Conservation (phyloP, 2,113 vertebrate species). For the Thamnophis sirtalis region DNA sequence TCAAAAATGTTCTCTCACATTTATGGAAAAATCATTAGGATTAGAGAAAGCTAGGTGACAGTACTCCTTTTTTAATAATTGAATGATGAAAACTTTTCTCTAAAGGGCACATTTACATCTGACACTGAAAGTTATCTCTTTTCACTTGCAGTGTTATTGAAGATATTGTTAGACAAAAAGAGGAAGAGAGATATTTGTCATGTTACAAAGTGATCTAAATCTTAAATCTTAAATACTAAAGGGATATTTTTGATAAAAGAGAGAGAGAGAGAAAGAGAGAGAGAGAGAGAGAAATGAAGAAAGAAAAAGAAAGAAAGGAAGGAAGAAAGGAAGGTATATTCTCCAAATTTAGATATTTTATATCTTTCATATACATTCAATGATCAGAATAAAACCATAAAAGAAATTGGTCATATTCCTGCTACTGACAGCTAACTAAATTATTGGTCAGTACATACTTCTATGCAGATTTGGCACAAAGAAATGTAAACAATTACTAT, state of each 20-base stretch:
- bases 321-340: too few species aligned
- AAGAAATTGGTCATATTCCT: too few species aligned
- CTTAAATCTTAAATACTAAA: not conserved
- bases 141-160: not conserved
- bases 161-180: not conserved
- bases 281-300: too few species aligned
- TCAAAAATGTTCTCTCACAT: not conserved
- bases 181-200: not conserved
- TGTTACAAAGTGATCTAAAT: not conserved
- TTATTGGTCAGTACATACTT: not conserved
- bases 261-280: not conserved
- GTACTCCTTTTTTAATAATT: not conserved
- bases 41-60: not conserved
- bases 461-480: not conserved
- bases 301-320: too few species aligned
- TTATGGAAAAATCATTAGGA: not conserved
- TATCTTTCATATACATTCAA: not conserved
- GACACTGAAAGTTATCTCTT: not conserved
- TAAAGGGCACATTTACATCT: not conserved
- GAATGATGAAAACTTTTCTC: not conserved
- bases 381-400: not conserved
- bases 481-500: not conserved
- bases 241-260: not conserved
- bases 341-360: too few species aligned
- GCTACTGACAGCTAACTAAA: not conserved